Evolutionary conservation across 2,113 vertebrate genomes (phyloP).

Genomic region (Pardalotus punctatus): DNA sequence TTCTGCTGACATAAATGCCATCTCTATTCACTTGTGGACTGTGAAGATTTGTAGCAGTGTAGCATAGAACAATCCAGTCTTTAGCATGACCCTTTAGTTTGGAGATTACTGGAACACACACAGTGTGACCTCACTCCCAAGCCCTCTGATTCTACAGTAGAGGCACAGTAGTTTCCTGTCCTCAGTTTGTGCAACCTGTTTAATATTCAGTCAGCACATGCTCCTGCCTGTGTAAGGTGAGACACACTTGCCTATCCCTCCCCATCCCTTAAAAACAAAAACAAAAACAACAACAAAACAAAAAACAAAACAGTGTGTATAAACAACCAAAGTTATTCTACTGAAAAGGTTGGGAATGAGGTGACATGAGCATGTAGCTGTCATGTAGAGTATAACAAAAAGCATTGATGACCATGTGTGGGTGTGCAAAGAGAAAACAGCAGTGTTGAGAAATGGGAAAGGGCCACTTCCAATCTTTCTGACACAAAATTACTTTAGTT

Average conservation of each 20-base stretch:
- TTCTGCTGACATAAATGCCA: background rate
- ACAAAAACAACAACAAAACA: too few species aligned
- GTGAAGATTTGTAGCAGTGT: background rate
- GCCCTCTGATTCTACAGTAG: background rate
- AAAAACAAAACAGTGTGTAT: too few species aligned
- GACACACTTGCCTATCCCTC: background rate
- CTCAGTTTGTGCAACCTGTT: background rate
- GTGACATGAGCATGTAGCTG: background rate
- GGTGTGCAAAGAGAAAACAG: background rate
- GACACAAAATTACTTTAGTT: background rate
- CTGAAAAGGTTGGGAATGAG: background rate
- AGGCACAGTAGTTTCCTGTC: background rate
- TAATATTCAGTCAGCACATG: background rate
- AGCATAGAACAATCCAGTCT: background rate
- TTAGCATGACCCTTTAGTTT: background rate
- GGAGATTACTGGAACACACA: background rate
- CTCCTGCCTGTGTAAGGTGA: background rate
- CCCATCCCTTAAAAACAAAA: background rate
- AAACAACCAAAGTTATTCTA: background rate
- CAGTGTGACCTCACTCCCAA: background rate
- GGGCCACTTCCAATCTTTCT: background rate
- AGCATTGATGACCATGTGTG: background rate
- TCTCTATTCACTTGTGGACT: background rate
- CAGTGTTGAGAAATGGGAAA: background rate
- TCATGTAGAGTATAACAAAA: background rate